Evolutionary conservation across 2,113 vertebrate genomes (phyloP).

Genomic region (Sitta europaea): DNA sequence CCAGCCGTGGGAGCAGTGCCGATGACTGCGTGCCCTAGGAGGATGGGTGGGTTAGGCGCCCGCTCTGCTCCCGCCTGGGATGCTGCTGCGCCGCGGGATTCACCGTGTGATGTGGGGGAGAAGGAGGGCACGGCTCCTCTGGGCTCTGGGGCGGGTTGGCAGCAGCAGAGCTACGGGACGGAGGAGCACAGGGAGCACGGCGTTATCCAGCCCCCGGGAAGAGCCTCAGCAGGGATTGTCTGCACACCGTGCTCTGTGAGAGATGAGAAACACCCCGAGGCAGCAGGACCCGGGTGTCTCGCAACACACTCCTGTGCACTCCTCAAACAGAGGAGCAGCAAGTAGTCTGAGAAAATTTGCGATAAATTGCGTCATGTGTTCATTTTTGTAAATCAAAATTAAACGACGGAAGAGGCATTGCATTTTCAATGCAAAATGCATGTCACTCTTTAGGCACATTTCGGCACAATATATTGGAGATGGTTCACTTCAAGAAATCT

Average conservation of each 20-base stretch:
- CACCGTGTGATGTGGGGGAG: background rate
- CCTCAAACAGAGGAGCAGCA: background rate
- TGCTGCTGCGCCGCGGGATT: background rate
- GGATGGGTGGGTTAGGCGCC: slow-evolving; percentile 41
- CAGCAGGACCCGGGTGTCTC: background rate
- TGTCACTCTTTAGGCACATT: background rate
- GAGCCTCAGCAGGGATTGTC: background rate
- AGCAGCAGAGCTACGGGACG: background rate
- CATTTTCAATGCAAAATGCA: background rate
- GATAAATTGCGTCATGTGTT: background rate
- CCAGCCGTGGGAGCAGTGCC: slow-evolving; percentile 33
- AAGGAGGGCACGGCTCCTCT: background rate
- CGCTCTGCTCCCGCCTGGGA: slow-evolving; percentile 3
- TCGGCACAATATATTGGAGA: background rate
- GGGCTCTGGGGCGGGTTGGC: background rate
- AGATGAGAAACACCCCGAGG: background rate
- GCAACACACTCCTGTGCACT: background rate
- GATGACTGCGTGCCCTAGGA: slow-evolving; percentile 24
- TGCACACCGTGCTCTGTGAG: background rate
- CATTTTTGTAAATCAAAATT: background rate
- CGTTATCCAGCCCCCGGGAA: slow-evolving; percentile 44
- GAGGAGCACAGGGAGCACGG: background rate
- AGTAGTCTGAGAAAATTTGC: background rate
- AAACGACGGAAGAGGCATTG: background rate
- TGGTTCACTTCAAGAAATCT: background rate